phyloP scores from a whole-genome alignment of 2,888 invertebrate genomes.

The Callinectes sapidus region DNA sequence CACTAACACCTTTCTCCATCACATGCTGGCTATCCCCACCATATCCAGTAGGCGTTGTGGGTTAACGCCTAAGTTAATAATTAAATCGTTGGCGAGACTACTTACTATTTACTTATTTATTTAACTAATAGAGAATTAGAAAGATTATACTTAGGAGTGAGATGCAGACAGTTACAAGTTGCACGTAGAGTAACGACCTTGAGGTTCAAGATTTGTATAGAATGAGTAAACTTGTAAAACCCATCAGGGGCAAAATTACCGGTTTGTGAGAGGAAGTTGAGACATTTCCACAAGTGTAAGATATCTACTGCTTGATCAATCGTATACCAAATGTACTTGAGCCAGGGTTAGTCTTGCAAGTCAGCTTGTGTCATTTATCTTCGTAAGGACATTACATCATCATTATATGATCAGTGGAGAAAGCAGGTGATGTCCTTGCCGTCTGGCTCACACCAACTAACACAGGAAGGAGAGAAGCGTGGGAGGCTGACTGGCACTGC shows the following conservation, averaged over 20 bases:
- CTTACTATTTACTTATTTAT: background rate
- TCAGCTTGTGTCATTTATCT: background rate
- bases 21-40: background rate
- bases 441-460: constrained; percentile 13
- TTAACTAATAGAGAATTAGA: background rate
- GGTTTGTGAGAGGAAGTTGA: background rate
- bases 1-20: background rate
- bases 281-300: background rate
- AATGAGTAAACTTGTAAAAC: background rate
- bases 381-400: background rate
- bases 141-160: background rate
- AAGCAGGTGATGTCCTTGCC: background rate
- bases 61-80: background rate
- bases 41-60: background rate
- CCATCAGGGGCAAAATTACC: background rate
- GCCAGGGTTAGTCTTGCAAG: background rate
- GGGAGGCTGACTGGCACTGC: constrained; percentile 19
- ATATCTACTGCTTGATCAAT: background rate
- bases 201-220: background rate
- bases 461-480: constrained; percentile 5
- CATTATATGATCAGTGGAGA: background rate
- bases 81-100: background rate
- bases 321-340: background rate
- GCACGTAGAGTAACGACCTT: background rate
- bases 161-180: background rate